phyloP scores from a whole-genome alignment of 2,888 invertebrate genomes.

The Drosophila pseudotakahashii region DNA sequence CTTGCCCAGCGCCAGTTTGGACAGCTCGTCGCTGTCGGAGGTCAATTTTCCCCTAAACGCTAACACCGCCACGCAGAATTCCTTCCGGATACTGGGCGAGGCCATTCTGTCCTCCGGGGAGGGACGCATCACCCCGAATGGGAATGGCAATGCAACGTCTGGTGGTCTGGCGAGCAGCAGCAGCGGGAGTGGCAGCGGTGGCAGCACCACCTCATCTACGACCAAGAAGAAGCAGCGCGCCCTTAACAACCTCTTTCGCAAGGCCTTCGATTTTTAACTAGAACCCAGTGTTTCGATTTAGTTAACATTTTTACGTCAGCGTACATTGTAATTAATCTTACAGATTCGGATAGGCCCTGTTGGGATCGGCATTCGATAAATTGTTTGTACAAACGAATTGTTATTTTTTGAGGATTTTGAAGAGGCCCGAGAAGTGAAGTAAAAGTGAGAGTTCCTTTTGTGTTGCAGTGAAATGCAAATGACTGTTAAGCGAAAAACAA shows the following conservation, averaged over 20 bases:
- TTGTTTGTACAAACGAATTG: slow-evolving; percentile 24
- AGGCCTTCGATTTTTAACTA: slow-evolving; percentile 88
- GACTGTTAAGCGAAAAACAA: slow-evolving; percentile 60
- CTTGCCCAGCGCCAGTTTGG: slow-evolving; percentile 58
- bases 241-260: slow-evolving; percentile 91
- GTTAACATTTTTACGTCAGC: not conserved
- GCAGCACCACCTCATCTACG: slow-evolving; percentile 78
- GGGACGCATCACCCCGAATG: slow-evolving; percentile 43
- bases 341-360: not conserved
- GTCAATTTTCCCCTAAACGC: slow-evolving; percentile 78
- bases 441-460: slow-evolving; percentile 65
- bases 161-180: slow-evolving; percentile 50
- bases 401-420: slow-evolving; percentile 8
- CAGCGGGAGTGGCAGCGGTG: slow-evolving; percentile 77
- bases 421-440: slow-evolving; percentile 15
- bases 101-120: slow-evolving; percentile 76
- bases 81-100: slow-evolving; percentile 81
- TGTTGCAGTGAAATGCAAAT: slow-evolving; percentile 65
- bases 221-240: slow-evolving; percentile 87
- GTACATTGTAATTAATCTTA: slow-evolving; percentile 14
- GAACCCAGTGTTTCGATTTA: slow-evolving; percentile 34
- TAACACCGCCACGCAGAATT: slow-evolving; percentile 76
- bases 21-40: slow-evolving; percentile 80
- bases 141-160: slow-evolving; percentile 59
- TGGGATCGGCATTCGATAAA: slow-evolving; percentile 7